Base-by-base conservation (phyloP, 2,888 invertebrate genomes). In the Torymus tubicola region DNA sequence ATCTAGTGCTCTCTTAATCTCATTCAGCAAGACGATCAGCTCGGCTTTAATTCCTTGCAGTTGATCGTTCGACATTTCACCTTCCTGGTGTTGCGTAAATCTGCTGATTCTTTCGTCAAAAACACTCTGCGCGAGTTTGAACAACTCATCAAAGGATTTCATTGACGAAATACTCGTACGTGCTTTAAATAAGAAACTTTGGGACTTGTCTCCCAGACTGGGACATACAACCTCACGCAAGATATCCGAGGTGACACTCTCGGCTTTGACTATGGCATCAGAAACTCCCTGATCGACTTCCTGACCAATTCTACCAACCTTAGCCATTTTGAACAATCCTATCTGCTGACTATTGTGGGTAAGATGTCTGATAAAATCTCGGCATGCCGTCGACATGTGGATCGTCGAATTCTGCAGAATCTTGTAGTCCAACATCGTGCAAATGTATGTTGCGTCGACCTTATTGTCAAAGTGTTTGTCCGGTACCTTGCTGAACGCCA, bases 251-350 rank as follows among this genome's bases (percentile, higher is more conserved):
- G 8, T 13, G 12, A 72, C 63, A 12, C 58, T 10, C 0, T 8
- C 11, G 0, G 24, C 24, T 13, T 58, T 67, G 2, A 31, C 3
- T 24, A 78, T 53, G 1, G 58, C 24, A 21, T 31, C 13, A 11
- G 18, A 0, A 53, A 78, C 11, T 1, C 31, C 60, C 11, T 8
- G n/a, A 3, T 61, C 72, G 18, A 72, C 52, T 2, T 67, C 60
- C 1, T 13, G 11, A 4, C 67, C 24, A 16, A 78, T 12, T 2
- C 24, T 8, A 42, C 78, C 78, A 12, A 50, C 12, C 2, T 42
- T 53, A 67, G 72, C 72, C 53, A 12, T 52, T n/a, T 60, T 72
- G n/a, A 67, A 72, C 8, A 72, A 24, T 0, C 72, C 71, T 18
- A 78, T 72, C 13, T 72, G 57, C 18, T 60, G 14, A 18, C 14